phyloP scores from a whole-genome alignment of 1,140 invertebrate genomes.

The Pachypsylla venusta region DNA sequence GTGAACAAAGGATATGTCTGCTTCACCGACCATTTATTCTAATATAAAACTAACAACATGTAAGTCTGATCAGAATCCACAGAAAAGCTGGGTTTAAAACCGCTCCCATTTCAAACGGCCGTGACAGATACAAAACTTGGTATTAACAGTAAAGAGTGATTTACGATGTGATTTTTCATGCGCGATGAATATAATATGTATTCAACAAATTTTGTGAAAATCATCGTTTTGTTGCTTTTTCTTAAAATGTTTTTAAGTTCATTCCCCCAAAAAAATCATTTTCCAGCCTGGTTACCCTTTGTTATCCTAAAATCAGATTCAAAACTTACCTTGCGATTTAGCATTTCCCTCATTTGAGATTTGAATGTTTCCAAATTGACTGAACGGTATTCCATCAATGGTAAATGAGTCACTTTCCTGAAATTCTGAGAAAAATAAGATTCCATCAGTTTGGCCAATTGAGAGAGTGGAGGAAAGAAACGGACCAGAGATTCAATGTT shows the following conservation, averaged over 20 bases:
- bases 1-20: slow-evolving; percentile 1
- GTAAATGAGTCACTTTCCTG: slow-evolving; percentile 17
- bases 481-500: neutral
- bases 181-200: too few species aligned
- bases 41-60: neutral
- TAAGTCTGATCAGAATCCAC: neutral
- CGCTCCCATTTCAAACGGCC: too few species aligned
- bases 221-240: too few species aligned
- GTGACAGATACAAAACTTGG: too few species aligned
- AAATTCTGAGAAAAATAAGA: neutral
- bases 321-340: slow-evolving; percentile 41
- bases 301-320: neutral
- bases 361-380: slow-evolving; percentile 40
- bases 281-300: too few species aligned
- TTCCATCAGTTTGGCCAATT: neutral
- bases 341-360: slow-evolving; percentile 44
- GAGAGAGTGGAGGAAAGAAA: neutral
- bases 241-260: too few species aligned
- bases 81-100: neutral
- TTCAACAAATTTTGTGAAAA: too few species aligned
- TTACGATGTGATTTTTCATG: too few species aligned
- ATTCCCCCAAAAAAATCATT: too few species aligned
- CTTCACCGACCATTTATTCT: neutral
- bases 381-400: slow-evolving; percentile 22
- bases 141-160: too few species aligned